Evolutionary conservation across 2,797 vertebrate species (phyloP).

Genomic region (Tokudaia tokunoshimensis): DNA sequence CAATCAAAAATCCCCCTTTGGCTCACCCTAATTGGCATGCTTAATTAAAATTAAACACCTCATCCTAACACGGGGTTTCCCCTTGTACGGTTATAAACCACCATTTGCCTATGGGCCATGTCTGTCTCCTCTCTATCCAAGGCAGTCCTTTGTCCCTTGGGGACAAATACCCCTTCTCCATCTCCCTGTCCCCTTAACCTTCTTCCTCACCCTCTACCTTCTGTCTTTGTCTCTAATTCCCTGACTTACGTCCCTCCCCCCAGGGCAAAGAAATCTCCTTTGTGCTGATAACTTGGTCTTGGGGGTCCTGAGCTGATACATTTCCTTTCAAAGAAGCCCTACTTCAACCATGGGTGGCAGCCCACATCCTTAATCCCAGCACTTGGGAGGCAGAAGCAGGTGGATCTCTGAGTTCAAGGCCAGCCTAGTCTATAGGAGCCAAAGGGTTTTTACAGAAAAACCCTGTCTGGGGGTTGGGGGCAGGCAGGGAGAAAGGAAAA

Average conservation of each 20-base stretch:
- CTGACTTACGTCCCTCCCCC: background rate
- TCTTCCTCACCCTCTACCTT: background rate
- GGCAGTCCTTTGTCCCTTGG: background rate
- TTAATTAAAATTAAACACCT: background rate
- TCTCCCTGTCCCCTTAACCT: too few relatives aligned
- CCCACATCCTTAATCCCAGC: background rate
- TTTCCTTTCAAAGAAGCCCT: background rate
- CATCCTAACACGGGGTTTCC: background rate
- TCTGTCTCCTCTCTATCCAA: background rate
- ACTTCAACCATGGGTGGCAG: background rate
- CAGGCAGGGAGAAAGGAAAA: background rate
- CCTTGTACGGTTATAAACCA: background rate
- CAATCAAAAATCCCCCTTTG: background rate
- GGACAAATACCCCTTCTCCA: background rate
- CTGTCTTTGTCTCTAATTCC: background rate
- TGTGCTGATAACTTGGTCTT: background rate
- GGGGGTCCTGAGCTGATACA: background rate
- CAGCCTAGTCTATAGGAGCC: background rate
- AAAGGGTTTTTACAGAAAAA: background rate
- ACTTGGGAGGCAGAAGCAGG: background rate
- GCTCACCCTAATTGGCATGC: background rate
- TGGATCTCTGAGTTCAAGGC: background rate
- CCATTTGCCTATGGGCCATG: background rate
- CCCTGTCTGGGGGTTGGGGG: background rate
- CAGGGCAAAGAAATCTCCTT: background rate